These are phyloP conservation scores for Mastomys coucha DNA, from an alignment of 2,113 vertebrate genomes.

Conservation along the genomic window DNA sequence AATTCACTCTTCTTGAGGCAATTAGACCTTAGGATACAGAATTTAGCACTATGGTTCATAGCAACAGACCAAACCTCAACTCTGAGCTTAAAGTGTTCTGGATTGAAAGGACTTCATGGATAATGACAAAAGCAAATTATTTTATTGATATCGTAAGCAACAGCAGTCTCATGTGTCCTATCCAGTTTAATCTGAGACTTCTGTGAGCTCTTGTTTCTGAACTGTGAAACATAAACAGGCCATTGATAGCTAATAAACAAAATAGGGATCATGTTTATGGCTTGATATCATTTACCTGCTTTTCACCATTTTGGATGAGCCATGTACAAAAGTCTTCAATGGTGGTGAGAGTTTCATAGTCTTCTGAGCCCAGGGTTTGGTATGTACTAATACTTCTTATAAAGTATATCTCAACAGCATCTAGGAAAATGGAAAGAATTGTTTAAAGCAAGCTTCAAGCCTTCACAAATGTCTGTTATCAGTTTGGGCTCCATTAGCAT, in stretches of 20 bases:
- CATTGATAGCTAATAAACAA: neutral
- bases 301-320: conserved; percentile 80
- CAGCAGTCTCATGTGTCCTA: neutral
- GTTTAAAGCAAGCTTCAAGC: neutral
- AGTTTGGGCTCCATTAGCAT: neutral
- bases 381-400: conserved; percentile 77
- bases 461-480: neutral
- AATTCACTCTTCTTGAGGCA: too few relatives aligned
- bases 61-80: too few relatives aligned
- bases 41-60: too few relatives aligned
- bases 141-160: neutral
- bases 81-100: neutral
- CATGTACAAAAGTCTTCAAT: conserved; percentile 83
- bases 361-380: conserved; percentile 67
- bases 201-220: neutral
- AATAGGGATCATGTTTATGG: neutral
- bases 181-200: neutral
- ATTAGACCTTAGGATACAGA: too few relatives aligned
- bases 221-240: neutral
- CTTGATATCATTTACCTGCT: conserved; percentile 70
- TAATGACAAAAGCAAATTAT: neutral
- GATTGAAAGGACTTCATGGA: neutral
- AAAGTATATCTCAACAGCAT: conserved; percentile 79
- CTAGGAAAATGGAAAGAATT: conserved; percentile 64
- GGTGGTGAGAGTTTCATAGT: conserved; percentile 68